These are phyloP conservation scores for Microplitis manilae DNA, from an alignment of 2,888 invertebrate species.

Conservation along the genomic window DNA sequence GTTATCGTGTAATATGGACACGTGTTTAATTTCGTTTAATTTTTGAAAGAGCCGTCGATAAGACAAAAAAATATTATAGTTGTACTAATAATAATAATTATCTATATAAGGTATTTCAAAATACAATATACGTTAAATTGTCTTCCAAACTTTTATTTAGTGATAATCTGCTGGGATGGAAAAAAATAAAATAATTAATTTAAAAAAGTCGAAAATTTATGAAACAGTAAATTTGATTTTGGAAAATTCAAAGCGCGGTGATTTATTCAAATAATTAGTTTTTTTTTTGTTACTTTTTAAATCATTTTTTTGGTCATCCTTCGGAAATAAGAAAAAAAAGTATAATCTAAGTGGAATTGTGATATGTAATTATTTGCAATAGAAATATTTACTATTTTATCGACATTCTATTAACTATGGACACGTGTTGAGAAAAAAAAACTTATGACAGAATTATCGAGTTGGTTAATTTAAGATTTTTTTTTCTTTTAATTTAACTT, in stretches of 20 bases:
- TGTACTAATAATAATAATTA: constrained; percentile 24
- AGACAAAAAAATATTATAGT: constrained; percentile 32
- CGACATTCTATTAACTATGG: constrained; percentile 42
- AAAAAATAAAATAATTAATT: constrained; percentile 18
- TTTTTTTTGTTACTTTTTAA: constrained; percentile 31
- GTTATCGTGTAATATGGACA: background rate
- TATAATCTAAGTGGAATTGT: constrained; percentile 53
- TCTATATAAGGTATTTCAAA: background rate
- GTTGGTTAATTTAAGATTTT: constrained; percentile 5
- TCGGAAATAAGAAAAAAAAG: constrained; percentile 7
- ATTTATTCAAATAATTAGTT: background rate
- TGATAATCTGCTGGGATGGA: constrained; percentile 39
- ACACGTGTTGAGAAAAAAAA: constrained; percentile 49
- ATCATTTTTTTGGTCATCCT: constrained; percentile 21
- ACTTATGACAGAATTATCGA: constrained; percentile 4
- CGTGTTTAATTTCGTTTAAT: constrained; percentile 3
- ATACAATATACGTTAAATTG: constrained; percentile 53
- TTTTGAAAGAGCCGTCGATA: background rate
- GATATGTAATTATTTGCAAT: constrained; percentile 69
- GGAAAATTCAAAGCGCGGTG: background rate
- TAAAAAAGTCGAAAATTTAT: constrained; percentile 31
- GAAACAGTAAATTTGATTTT: constrained; percentile 30
- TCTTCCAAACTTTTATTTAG: constrained; percentile 57
- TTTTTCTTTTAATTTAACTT: constrained; percentile 19
- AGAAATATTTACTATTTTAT: constrained; percentile 62